Evolutionary conservation across 2,888 invertebrate species (phyloP), one percentile per base, ranked within the genome.

Genomic region (Neoascia interrupta): DNA sequence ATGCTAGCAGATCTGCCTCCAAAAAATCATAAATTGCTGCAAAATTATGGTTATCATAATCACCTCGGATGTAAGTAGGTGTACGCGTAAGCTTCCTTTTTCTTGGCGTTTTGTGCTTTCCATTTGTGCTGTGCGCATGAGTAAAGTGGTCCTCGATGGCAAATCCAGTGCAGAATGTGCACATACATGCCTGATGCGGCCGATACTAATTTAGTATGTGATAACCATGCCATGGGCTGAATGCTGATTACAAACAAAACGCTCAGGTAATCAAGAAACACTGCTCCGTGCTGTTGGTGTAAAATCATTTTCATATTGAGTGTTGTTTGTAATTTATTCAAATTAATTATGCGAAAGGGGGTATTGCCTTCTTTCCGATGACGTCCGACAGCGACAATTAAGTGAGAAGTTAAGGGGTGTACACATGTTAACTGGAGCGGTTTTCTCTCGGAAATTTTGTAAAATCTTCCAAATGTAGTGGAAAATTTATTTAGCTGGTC

Each of bases 1-100:
- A 45, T 47, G 39, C 70, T 19, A 64, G 76, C 66, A 60, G 79
- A 72, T 66, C 79, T 79, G 74, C 69, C 74, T 75, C 69, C 75
- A 69, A 80, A 79, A 80, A 80, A 80, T 80, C 80, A 80, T 80
- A 80, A 80, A 80, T 80, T 80, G 74, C 74, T 51, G 80, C 19
- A 51, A 80, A 74, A 74, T 74, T 80, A 80, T 74, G 80, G 80
- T 80, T 69, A 74, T 74, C 73, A 74, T 80, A 80, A 80, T 80
- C 80, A 74, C 69, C 58, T 69, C 47, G 69, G 63, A 80, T 73
- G 56, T 70, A 76, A 76, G 76, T 64, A 63, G 69, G 26, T 16
- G 31, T 18, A 23, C 31, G 31, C 31, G 16, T 58, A 54, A 5
- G 53, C 19, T 54, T 49, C 43, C 51, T 58, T 41, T 41, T 21